Conservation (phyloP, 2,888 invertebrate genomes). For the Sinhomidia bicolor region DNA sequence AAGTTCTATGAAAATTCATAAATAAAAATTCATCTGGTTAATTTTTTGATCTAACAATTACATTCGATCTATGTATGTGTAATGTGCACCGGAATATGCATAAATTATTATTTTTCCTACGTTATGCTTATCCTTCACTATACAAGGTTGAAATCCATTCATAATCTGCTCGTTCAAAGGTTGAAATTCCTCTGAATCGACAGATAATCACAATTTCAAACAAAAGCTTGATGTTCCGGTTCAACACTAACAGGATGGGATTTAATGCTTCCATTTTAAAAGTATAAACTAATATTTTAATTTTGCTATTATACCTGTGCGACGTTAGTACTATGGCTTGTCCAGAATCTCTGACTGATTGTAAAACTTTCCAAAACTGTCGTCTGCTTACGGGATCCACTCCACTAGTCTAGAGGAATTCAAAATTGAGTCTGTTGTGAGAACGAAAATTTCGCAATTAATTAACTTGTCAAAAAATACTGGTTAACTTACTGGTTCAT, state of each 20-base stretch:
- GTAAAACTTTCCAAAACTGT: conserved; percentile 84
- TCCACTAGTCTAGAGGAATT: neutral
- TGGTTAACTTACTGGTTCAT: conserved; percentile 86
- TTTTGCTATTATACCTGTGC: no score
- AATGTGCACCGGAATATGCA: no score
- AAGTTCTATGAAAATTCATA: conserved; percentile 36
- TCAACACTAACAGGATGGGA: no score
- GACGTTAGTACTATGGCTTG: conserved; percentile 87
- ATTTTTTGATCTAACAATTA: no score
- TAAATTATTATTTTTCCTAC: neutral
- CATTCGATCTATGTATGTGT: no score
- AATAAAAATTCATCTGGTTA: neutral
- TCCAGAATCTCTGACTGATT: conserved; percentile 83
- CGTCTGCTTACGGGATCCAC: neutral
- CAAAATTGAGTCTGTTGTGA: no score
- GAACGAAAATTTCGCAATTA: neutral
- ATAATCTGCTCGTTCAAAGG: neutral
- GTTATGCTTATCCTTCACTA: conserved; percentile 47
- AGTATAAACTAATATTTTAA: no score
- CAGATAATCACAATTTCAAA: conserved; percentile 81
- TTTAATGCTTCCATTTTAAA: no score
- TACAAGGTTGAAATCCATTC: conserved; percentile 41
- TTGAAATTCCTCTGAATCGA: neutral
- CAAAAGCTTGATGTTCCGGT: no score
- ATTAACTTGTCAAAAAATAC: no score